Conservation (phyloP, 2,888 invertebrate genomes). For the Mythimna albipuncta region DNA sequence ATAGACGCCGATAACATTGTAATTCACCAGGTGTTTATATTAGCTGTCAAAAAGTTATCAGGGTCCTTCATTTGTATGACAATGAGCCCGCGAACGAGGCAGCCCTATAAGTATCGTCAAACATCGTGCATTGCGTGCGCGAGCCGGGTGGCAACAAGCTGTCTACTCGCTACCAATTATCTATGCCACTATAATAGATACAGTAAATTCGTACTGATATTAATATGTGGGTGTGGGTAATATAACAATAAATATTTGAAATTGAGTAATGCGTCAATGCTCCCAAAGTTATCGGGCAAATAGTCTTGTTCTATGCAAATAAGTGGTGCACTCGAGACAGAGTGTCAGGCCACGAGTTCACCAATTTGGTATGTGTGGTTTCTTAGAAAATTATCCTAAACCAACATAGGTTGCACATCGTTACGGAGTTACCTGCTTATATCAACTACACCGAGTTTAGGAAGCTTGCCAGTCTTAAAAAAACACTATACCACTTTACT, state of each 20-base stretch:
- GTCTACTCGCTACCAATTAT: slow-evolving; percentile 77
- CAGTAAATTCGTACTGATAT: slow-evolving; percentile 64
- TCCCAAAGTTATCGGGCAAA: slow-evolving; percentile 36
- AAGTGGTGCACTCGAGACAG: slow-evolving; percentile 24
- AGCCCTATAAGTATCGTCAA: slow-evolving; percentile 58
- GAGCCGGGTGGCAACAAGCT: slow-evolving; percentile 79
- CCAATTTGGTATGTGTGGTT: slow-evolving; percentile 19
- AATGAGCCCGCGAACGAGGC: slow-evolving; percentile 45
- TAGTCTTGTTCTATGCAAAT: slow-evolving; percentile 30
- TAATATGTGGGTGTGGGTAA: slow-evolving; percentile 66
- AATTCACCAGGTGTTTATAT: slow-evolving; percentile 55
- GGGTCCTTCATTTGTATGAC: slow-evolving; percentile 44
- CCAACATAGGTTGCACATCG: slow-evolving; percentile 34
- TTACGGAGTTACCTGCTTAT: slow-evolving; percentile 44
- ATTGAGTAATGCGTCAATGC: slow-evolving; percentile 61
- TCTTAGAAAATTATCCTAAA: slow-evolving; percentile 53
- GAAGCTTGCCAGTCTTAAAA: slow-evolving; percentile 20
- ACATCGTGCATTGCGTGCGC: slow-evolving; percentile 60
- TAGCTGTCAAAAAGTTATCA: slow-evolving; percentile 50
- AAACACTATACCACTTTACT: slow-evolving; percentile 23
- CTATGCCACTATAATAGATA: slow-evolving; percentile 71
- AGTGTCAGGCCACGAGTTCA: neutral
- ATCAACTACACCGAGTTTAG: neutral
- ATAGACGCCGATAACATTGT: slow-evolving; percentile 40
- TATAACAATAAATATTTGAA: slow-evolving; percentile 67